Evolutionary conservation across 2,797 vertebrate genomes (phyloP), one percentile per base, ranked within the genome.

Genomic region (Pseudochaenichthys georgianus): DNA sequence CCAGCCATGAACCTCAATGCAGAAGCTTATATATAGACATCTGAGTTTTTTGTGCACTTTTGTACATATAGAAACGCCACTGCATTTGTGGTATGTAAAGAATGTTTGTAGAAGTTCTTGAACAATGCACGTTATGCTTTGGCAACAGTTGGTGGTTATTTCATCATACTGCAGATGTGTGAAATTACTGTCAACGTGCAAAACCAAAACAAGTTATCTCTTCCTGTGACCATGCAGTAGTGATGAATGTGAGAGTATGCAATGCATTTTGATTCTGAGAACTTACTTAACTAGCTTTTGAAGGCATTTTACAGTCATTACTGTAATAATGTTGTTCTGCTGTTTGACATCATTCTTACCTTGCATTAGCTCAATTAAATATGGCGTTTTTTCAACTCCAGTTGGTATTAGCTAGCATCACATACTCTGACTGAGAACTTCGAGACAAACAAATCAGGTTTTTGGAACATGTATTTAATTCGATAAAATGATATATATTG

Each of bases 51-150:
- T 21, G 21, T 21, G 21, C 21, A 21, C 21, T 21, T 21, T 21
- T 21, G 21, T 21, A 21, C 21, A 2, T 21, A 21, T 21, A 21
- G 21, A 21, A 21, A 21, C 21, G 21, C 21, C 21, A 21, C 21
- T 21, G 21, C 13, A 66, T 74, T 46, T 69, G n/a, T 47, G 64
- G 64, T 19, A 67, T 77, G 65, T 47, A 45, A 17, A 75, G 51
- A 75, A 63, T 74, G 73, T 48, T 65, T 51, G 72, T 3, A 31
- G 63, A 42, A 55, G 41, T 28, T 50, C 34, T 8, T 59, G 50
- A 67, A 73, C 43, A 19, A 53, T 15, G 19, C 2, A 23, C 1
- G 4, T 57, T 70, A 10, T 23, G 9, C 8, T 65, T 23, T 53
- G 9, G 28, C 13, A 38, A 9, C 41, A 12, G 8, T 34, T 70